Percentiles rank a stretch among this genome's conserved stretches.
These are phyloP conservation scores for human (Homo sapiens) DNA, from an alignment of 2,113 vertebrate genomes.

Conservation along the genomic window DNA sequence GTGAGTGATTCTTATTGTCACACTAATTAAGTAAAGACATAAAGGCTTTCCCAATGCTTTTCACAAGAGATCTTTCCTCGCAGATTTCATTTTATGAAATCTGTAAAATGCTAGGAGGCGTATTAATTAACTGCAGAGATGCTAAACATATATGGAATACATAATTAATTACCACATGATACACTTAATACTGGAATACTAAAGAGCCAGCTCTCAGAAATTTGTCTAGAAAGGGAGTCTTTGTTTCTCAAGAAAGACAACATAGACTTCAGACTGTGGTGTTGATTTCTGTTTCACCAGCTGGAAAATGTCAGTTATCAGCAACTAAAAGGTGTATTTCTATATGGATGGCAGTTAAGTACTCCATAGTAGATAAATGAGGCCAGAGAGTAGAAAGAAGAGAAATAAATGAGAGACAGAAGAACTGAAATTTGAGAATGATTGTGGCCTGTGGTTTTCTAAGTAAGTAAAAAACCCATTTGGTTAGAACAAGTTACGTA, in stretches of 20 bases:
- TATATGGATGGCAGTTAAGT: constrained; percentile 48
- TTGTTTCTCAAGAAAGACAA: constrained; percentile 23
- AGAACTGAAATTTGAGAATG: constrained; percentile 40
- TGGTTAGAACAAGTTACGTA: constrained; percentile 37
- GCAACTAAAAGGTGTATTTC: constrained; percentile 67
- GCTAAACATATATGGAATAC: constrained; percentile 54
- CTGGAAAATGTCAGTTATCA: constrained; percentile 68
- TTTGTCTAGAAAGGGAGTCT: background rate
- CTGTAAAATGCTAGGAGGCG: constrained; percentile 58
- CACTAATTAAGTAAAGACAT: constrained; percentile 69
- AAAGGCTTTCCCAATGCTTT: constrained; percentile 40
- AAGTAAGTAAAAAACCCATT: constrained; percentile 61
- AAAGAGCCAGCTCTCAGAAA: background rate
- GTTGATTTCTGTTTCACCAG: constrained; percentile 50
- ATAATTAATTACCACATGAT: constrained; percentile 53
- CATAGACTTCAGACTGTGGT: background rate
- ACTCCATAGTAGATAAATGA: constrained; percentile 15
- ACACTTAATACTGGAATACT: background rate
- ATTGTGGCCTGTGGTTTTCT: background rate
- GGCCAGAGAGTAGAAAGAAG: constrained; percentile 47
- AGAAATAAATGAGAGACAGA: background rate
- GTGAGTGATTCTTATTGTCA: constrained; percentile 54
- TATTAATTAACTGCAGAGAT: constrained; percentile 58
- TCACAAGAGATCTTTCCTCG: constrained; percentile 25
- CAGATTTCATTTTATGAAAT: constrained; percentile 59